A percentile compares a stretch with the other conserved stretches of the same genome.
These are phyloP conservation scores for Poeciliopsis gracilis DNA, from an alignment of 2,797 vertebrate genomes.

Conservation along the genomic window DNA sequence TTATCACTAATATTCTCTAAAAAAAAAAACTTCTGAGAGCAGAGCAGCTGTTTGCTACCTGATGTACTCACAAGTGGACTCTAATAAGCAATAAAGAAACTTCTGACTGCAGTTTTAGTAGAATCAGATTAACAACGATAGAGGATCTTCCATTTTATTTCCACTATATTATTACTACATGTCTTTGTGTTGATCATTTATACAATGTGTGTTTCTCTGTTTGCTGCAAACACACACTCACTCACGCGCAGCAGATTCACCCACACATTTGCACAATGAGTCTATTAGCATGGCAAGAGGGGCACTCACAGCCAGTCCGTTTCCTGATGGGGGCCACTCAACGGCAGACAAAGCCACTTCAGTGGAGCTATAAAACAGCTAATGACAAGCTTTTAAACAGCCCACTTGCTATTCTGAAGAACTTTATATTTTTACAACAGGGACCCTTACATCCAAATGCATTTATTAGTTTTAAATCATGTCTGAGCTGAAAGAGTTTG, in stretches of 20 bases:
- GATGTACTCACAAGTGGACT: not conserved
- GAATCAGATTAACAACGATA: not conserved
- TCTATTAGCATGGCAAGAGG: slow-evolving; percentile 19
- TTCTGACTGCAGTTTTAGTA: not conserved
- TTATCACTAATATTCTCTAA: not conserved
- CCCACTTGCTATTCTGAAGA: slow-evolving; percentile 29
- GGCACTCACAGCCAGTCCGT: slow-evolving; percentile 34
- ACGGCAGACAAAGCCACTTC: slow-evolving; percentile 54
- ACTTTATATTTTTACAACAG: slow-evolving; percentile 4
- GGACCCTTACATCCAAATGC: slow-evolving; percentile 10
- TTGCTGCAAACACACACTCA: slow-evolving; percentile 7
- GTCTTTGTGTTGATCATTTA: not conserved
- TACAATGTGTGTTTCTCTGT: slow-evolving; percentile 12
- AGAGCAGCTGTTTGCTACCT: not conserved
- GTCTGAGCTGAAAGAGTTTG: not conserved
- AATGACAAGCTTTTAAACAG: slow-evolving; percentile 41
- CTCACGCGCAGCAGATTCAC: not conserved
- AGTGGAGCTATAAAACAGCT: slow-evolving; percentile 20
- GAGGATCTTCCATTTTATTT: not conserved
- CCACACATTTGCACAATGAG: slow-evolving; percentile 5
- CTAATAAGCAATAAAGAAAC: not conserved
- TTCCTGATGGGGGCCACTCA: slow-evolving; percentile 33
- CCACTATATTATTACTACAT: not conserved
- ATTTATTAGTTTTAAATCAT: slow-evolving; percentile 15
- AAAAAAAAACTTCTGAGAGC: not conserved